These are phyloP conservation scores for Callopanchax toddi DNA, from an alignment of 2,113 vertebrate species.

Conservation along the genomic window DNA sequence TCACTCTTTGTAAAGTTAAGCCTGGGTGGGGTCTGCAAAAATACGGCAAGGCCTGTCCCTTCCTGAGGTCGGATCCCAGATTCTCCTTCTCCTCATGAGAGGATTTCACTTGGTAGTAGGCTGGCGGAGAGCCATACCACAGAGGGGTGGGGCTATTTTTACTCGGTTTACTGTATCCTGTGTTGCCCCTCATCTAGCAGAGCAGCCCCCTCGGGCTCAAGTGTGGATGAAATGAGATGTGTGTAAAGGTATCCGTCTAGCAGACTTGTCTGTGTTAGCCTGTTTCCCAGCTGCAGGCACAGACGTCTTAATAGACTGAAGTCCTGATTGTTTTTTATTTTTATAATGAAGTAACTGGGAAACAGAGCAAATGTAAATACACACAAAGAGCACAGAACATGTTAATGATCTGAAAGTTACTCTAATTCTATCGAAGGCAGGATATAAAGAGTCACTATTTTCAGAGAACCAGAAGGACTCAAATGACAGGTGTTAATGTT, in stretches of 20 bases:
- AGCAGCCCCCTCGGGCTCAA: slow-evolving; percentile 29
- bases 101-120: slow-evolving; percentile 33
- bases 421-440: neutral
- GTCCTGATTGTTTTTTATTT: slow-evolving; percentile 6
- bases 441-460: neutral
- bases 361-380: neutral
- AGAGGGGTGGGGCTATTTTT: slow-evolving; percentile 78
- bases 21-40: slow-evolving; percentile 53
- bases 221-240: slow-evolving; percentile 66
- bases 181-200: slow-evolving; percentile 53
- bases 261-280: neutral
- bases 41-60: slow-evolving; percentile 41
- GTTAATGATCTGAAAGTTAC: slow-evolving; percentile 5
- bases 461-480: neutral
- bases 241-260: slow-evolving; percentile 49
- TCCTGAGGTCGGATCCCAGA: slow-evolving; percentile 38
- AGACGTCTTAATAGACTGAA: slow-evolving; percentile 18
- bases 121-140: slow-evolving; percentile 34
- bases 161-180: slow-evolving; percentile 77
- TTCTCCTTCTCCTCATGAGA: slow-evolving; percentile 41
- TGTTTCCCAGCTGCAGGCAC: slow-evolving; percentile 30
- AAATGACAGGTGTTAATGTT: too few relatives aligned
- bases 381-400: neutral
- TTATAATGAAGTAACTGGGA: neutral
- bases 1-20: slow-evolving; percentile 36